Conservation (phyloP, 2,113 vertebrate species). For the Mohoua ochrocephala region DNA sequence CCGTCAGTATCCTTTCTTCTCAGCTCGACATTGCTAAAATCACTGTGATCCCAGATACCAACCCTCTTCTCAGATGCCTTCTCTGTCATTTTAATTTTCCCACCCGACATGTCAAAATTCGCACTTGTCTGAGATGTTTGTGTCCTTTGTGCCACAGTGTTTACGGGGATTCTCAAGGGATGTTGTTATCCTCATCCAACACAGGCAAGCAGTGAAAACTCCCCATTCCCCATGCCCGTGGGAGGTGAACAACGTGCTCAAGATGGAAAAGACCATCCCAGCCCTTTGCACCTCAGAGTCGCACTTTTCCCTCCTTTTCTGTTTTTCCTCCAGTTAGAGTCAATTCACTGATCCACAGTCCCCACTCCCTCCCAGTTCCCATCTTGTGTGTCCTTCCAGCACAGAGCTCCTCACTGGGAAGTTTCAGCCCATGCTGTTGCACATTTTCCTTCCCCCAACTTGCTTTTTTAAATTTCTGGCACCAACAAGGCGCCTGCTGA, state of each 20-base stretch:
- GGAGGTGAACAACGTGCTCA: not conserved
- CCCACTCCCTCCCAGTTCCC: not conserved
- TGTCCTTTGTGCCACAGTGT: not conserved
- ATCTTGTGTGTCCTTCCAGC: not conserved
- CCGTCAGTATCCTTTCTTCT: not conserved
- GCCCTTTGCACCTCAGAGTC: not conserved
- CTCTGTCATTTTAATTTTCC: not conserved
- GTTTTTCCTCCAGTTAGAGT: not conserved
- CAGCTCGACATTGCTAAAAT: not conserved
- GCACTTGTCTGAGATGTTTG: not conserved
- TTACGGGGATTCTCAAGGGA: not conserved
- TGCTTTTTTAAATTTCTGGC: not conserved
- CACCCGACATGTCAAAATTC: not conserved
- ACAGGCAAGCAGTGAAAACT: not conserved
- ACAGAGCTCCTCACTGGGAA: not conserved
- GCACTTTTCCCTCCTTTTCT: not conserved
- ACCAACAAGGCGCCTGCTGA: not conserved
- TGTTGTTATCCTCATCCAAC: not conserved
- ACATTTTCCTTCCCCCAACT: not conserved
- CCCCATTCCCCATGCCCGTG: rapidly evolving
- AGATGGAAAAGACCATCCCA: not conserved
- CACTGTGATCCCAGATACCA: not conserved
- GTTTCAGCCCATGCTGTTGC: not conserved
- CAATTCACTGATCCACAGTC: not conserved
- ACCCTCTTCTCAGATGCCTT: not conserved